Percentiles rank a stretch among this genome's conserved stretches.
Evolutionary conservation across 2,888 invertebrate species (phyloP).

Genomic region (Nomada fabriciana): DNA sequence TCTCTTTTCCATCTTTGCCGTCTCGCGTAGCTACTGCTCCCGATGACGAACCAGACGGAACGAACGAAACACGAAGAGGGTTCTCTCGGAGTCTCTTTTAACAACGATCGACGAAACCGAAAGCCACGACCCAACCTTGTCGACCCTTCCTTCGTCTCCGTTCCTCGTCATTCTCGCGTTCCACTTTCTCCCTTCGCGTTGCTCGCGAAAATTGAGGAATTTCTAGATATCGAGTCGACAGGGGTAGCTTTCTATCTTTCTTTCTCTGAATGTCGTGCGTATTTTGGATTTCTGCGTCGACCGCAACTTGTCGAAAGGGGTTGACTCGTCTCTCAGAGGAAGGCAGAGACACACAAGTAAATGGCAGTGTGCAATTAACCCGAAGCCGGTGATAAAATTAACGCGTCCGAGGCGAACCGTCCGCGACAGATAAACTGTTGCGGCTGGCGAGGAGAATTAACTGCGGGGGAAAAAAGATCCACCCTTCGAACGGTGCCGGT

Average conservation of each 20-base stretch:
- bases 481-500: constrained; percentile 52
- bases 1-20: constrained; percentile 37
- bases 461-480: constrained; percentile 46
- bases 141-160: neutral
- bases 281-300: no score
- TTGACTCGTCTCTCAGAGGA: no score
- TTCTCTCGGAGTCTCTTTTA: constrained; percentile 28
- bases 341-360: neutral
- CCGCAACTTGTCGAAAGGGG: no score
- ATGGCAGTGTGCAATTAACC: neutral
- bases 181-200: neutral
- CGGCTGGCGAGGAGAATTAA: constrained; percentile 39
- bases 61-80: constrained; percentile 41
- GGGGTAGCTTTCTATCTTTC: no score
- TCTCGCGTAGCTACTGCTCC: constrained; percentile 40
- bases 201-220: neutral
- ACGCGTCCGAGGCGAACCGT: constrained; percentile 27
- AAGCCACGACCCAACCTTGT: neutral
- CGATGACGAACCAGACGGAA: constrained; percentile 45
- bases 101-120: constrained; percentile 22
- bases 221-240: neutral
- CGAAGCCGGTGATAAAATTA: constrained; percentile 42
- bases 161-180: neutral
- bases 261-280: no score
- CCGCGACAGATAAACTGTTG: constrained; percentile 37